These are phyloP conservation scores for Gastrophysa polygoni DNA, from an alignment of 2,888 invertebrate species.

Conservation along the genomic window DNA sequence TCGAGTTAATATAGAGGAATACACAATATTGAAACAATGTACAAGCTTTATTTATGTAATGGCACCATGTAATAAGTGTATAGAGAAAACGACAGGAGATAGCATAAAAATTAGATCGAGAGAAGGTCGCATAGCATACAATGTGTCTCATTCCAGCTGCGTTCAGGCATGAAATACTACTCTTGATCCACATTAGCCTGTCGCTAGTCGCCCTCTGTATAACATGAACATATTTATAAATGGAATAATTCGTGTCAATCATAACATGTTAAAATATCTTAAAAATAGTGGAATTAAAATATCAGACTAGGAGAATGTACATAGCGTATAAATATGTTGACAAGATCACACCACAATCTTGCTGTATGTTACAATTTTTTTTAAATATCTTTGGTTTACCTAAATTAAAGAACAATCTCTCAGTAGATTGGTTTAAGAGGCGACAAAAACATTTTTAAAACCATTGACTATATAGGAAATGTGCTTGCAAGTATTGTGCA, in stretches of 20 bases:
- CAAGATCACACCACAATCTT: constrained; percentile 36
- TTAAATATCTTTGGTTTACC: constrained; percentile 46
- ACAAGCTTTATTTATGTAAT: constrained; percentile 53
- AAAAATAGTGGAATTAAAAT: constrained; percentile 44
- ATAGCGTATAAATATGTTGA: constrained; percentile 39
- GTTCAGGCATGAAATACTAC: background rate
- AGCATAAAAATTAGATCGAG: background rate
- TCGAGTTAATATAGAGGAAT: too few relatives aligned
- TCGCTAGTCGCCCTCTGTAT: constrained; percentile 24
- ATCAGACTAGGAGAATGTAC: constrained; percentile 47
- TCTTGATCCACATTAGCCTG: background rate
- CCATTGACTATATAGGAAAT: background rate
- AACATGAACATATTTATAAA: constrained; percentile 37
- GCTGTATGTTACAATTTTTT: constrained; percentile 16
- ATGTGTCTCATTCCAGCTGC: background rate
- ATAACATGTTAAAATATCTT: constrained; percentile 42
- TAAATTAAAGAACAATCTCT: constrained; percentile 27
- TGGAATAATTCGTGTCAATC: constrained; percentile 37
- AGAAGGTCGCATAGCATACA: background rate
- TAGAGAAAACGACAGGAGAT: background rate
- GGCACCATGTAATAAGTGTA: constrained; percentile 45
- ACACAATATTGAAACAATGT: constrained; percentile 48
- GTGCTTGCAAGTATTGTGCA: background rate
- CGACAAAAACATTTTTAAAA: background rate
- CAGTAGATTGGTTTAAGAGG: background rate